phyloP scores from a whole-genome alignment of 2,888 invertebrate species.

The Entomobrya proxima region DNA sequence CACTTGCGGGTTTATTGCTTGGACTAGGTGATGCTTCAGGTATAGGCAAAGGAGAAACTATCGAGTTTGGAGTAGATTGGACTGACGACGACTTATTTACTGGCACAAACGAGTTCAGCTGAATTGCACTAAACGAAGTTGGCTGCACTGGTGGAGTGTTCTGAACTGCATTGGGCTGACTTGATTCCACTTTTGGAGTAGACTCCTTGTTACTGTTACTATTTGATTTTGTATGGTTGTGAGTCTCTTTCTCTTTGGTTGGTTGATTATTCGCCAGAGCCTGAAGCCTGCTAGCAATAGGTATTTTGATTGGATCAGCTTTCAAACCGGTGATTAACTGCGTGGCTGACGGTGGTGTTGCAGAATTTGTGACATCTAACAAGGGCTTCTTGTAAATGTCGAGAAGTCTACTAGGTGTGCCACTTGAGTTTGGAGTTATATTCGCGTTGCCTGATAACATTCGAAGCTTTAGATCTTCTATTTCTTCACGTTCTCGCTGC shows the following conservation, averaged over 20 bases:
- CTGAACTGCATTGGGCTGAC: constrained; percentile 25
- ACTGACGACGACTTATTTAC: constrained; percentile 69
- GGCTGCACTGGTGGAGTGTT: constrained; percentile 42
- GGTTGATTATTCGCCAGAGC: constrained; percentile 68
- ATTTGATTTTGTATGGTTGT: constrained; percentile 40
- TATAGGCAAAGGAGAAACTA: constrained; percentile 67
- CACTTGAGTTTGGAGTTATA: constrained; percentile 76
- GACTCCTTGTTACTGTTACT: constrained; percentile 47
- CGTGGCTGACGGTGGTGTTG: constrained; percentile 60
- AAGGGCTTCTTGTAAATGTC: constrained; percentile 75
- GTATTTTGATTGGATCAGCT: constrained; percentile 68
- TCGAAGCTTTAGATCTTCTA: constrained; percentile 88
- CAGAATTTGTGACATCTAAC: constrained; percentile 68
- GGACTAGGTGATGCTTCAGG: constrained; percentile 60
- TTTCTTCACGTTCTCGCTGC: constrained; percentile 90
- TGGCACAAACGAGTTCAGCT: constrained; percentile 70
- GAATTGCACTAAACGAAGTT: constrained; percentile 68
- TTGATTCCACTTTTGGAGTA: constrained; percentile 14
- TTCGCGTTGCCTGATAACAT: constrained; percentile 79
- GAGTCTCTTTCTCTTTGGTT: constrained; percentile 32
- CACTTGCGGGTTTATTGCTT: neutral
- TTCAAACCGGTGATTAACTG: constrained; percentile 67
- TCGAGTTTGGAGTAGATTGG: constrained; percentile 73
- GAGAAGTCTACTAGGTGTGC: constrained; percentile 79
- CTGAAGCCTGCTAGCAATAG: constrained; percentile 72